Conservation (phyloP, 1,140 invertebrate genomes). For the Adoxophyes honmai region DNA sequence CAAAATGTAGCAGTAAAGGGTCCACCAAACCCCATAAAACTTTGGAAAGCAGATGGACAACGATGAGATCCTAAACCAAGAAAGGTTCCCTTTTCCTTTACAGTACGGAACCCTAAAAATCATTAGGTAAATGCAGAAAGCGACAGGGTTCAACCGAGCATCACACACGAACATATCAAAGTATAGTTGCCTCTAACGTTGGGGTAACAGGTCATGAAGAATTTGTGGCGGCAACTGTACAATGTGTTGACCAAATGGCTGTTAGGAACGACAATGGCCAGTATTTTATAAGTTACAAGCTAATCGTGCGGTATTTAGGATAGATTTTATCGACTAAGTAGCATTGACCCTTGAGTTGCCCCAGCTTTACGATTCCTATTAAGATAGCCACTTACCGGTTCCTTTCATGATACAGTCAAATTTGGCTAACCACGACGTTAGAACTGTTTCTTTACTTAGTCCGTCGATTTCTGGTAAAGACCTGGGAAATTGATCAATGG, state of each 20-base stretch:
- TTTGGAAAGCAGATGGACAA: too few relatives aligned
- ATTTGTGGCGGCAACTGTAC: too few relatives aligned
- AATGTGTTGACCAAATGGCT: not conserved
- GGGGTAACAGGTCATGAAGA: too few relatives aligned
- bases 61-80: too few relatives aligned
- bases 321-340: slow-evolving; percentile 13
- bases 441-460: slow-evolving; percentile 98
- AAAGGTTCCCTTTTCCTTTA: too few relatives aligned
- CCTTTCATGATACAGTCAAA: slow-evolving; percentile 99
- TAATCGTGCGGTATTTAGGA: not conserved
- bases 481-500: slow-evolving; percentile 70
- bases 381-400: slow-evolving; percentile 60
- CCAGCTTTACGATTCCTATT: slow-evolving; percentile 6
- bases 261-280: not conserved
- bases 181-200: too few relatives aligned
- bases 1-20: too few relatives aligned
- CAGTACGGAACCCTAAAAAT: too few relatives aligned
- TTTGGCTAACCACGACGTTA: slow-evolving; percentile 99
- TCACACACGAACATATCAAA: too few relatives aligned
- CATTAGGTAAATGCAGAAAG: too few relatives aligned
- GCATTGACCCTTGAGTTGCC: slow-evolving; percentile 8
- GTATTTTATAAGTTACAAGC: not conserved
- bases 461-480: slow-evolving; percentile 99
- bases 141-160: too few relatives aligned
- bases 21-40: too few relatives aligned